Evolutionary conservation across 1,140 invertebrate genomes (phyloP), one percentile per base, ranked within the genome.

Genomic region (Caerostris darwini): DNA sequence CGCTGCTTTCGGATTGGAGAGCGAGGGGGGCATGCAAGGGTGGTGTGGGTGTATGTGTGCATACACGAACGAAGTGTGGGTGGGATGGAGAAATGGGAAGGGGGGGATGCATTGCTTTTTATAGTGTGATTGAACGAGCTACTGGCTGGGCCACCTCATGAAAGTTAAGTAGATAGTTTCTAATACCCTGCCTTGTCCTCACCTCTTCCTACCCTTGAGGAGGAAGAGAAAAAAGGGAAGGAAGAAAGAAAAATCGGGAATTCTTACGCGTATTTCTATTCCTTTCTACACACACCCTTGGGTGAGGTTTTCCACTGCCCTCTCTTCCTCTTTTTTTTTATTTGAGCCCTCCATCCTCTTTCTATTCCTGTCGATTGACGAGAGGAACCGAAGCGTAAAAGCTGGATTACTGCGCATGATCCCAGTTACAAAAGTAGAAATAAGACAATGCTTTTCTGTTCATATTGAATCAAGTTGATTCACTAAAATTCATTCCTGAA

Each of bases 81-180:
- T 50, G 82, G 82, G 17, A 57, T 58, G 8, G 19, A 61, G 7
- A 17, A 10, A 59, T 53, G 86, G n/a, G 56, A 5, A 54, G 34
- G 4, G n/a, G 56, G 53, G 61, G 14, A 14, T 64, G 57, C 17
- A 67, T 71, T 54, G 85, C 86, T 94, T 94, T 89, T 90, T 94
- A 90, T 90, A 67, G 71, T 90, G 87, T 90, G 93, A 90, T 90
- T 90, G 93, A 94, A 85, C 67, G 92, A 94, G 91, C 82, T 93
- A 58, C 82, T 90, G 93, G 82, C 64, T 57, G 71, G 93, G 86
- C 85, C 85, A 94, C 93, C 93, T 94, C 93, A 94, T 94, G 93
- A 94, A 94, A 94, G 93, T 94, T 94, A 94, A 94, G 93, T 94
- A 94, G 93, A 94, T 94, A 94, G 87, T 94, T 94, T 94, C 93